A percentile compares a stretch with the other conserved stretches of the same genome.
Conservation (phyloP, 2,113 vertebrate species). For the Smithornis capensis region DNA sequence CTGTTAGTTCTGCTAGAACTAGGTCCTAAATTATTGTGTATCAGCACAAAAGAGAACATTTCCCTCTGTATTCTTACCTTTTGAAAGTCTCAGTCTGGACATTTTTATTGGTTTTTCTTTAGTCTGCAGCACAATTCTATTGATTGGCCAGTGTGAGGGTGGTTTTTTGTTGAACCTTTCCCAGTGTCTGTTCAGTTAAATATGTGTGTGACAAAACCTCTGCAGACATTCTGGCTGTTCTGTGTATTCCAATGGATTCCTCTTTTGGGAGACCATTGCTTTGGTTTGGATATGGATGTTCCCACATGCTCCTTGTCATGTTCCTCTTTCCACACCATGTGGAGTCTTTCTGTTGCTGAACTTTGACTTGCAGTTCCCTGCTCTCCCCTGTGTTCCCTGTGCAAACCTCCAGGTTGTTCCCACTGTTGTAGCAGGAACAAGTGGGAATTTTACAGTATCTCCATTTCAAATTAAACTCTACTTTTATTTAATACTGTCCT, state of each 20-base stretch:
- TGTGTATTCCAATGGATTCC: background rate
- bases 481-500: background rate
- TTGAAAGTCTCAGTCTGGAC: background rate
- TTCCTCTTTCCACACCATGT: background rate
- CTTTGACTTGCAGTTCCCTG: conserved; percentile 14
- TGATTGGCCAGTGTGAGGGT: background rate
- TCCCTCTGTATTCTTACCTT: background rate
- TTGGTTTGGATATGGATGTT: background rate
- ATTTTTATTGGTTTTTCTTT: background rate
- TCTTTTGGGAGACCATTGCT: background rate
- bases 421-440: background rate
- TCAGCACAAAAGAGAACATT: background rate
- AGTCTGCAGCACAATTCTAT: background rate
- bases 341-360: conserved; percentile 30
- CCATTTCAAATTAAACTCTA: background rate
- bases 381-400: background rate
- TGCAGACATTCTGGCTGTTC: background rate
- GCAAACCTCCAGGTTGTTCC: background rate
- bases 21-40: background rate
- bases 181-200: background rate
- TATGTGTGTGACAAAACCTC: background rate
- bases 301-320: background rate
- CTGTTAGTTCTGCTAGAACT: background rate
- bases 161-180: background rate
- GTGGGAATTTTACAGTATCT: background rate